Base-by-base conservation (phyloP, 2,888 invertebrate genomes). In the Gastracanthus pulcherrimus region DNA sequence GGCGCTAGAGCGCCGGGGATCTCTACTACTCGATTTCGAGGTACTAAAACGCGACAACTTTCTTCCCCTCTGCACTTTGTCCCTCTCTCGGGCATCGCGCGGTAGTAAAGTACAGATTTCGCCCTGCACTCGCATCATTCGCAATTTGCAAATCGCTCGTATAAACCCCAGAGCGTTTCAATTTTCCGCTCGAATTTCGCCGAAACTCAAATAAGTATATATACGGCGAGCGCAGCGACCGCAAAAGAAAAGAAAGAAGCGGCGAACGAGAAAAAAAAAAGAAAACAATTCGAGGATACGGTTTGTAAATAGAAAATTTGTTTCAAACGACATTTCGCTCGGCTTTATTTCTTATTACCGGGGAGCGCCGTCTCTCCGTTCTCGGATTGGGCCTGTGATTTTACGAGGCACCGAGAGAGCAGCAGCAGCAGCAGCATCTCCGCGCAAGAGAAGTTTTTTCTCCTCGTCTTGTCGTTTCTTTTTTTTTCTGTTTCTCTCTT, bases 41-140 rank as follows among this genome's bases (percentile, higher is more conserved):
- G 72, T 41, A 62, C 51, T 81, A 77, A 70, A 81, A 74, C 71
- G 55, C 60, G 76, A 64, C 60, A 88, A 87, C 87, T 88, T 89
- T 87, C 91, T 90, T 90, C 92, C 92, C 92, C 93, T 92, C 92
- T 6, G 55, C 34, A 16, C 13, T 13, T 2, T 48, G 58, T 38
- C 66, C 83, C 84, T 69, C 70, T 36, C 80, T 66, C 74, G 19
- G 70, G 13, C 45, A 36, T 29, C 0, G 16, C 38, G 75, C 55
- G 64, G 70, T 62, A 48, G 72, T 77, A 77, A 77, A 77, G 51
- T 26, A 67, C 67, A 67, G 66, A 76, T 67, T 67, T 67, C 45
- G 29, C 19, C 19, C 58, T 0, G 16, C 58, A 11, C 9, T 36
- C 29, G 36, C 36, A 48, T 70, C 70, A 19, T 62, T 70, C 62